Evolutionary conservation across 2,888 invertebrate species (phyloP).

Genomic region (Plagodis pulveraria): DNA sequence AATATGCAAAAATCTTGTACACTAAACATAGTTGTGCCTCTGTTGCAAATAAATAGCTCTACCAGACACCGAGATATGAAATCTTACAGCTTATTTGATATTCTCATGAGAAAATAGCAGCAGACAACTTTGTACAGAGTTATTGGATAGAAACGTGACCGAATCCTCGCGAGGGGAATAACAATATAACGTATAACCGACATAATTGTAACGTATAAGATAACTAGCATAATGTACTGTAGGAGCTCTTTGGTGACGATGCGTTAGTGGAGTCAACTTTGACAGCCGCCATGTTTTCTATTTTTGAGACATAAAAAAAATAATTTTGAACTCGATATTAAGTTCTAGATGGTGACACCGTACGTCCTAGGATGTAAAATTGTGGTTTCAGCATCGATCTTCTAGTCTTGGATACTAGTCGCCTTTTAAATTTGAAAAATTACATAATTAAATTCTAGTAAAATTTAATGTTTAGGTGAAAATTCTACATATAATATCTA

Average conservation of each 20-base stretch:
- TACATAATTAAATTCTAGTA: no score
- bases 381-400: no score
- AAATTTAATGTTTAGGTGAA: no score
- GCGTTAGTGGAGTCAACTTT: conserved; percentile 8
- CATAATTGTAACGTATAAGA: conserved; percentile 46
- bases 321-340: no score
- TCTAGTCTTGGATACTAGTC: no score
- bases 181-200: conserved; percentile 58
- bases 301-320: no score
- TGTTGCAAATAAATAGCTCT: neutral
- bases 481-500: no score
- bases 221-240: conserved; percentile 30
- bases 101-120: conserved; percentile 73
- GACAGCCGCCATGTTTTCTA: conserved; percentile 6
- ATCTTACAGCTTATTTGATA: conserved; percentile 65
- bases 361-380: no score
- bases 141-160: conserved; percentile 78
- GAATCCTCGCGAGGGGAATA: conserved; percentile 65
- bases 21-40: no score
- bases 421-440: no score
- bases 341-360: no score
- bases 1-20: no score
- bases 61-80: conserved; percentile 30
- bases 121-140: conserved; percentile 72
- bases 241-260: neutral